Evolutionary conservation across 2,888 invertebrate genomes (phyloP).

Genomic region (Platycheirus albimanus): DNA sequence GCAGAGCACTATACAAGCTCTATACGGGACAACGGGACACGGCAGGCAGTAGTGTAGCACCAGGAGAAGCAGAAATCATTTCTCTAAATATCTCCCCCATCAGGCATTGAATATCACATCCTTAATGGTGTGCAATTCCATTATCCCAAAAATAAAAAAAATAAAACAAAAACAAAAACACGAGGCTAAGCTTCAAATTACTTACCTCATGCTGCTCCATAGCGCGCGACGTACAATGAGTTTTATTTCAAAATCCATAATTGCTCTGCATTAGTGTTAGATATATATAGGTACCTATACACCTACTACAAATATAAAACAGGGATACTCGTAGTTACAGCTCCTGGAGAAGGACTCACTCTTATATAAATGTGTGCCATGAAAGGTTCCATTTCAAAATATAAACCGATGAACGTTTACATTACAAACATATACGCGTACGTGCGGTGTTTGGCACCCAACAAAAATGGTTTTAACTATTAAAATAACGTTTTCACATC

Average conservation of each 20-base stretch:
- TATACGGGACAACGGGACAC: background rate
- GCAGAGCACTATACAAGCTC: background rate
- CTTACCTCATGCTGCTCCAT: slow-evolving; percentile 53
- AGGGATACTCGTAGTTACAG: no score
- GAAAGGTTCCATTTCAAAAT: background rate
- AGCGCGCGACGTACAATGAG: background rate
- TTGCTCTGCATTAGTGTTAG: slow-evolving; percentile 38
- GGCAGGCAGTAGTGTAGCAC: background rate
- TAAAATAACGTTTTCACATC: slow-evolving; percentile 29
- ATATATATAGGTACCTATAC: no score
- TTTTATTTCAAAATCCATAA: slow-evolving; percentile 59
- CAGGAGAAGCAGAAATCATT: slow-evolving; percentile 20
- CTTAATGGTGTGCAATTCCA: slow-evolving; percentile 51
- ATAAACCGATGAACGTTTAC: slow-evolving; percentile 5
- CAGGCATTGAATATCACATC: slow-evolving; percentile 43
- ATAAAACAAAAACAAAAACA: background rate
- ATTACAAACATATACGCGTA: background rate
- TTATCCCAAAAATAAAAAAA: slow-evolving; percentile 28
- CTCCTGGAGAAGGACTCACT: background rate
- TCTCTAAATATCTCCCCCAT: slow-evolving; percentile 22
- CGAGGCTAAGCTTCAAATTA: slow-evolving; percentile 54
- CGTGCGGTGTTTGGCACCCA: slow-evolving; percentile 1
- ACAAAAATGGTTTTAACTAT: slow-evolving; percentile 7
- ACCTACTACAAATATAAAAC: background rate
- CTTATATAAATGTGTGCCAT: background rate